These are phyloP conservation scores for Psittacula derbiana DNA, from an alignment of 2,797 vertebrate species.

Conservation along the genomic window DNA sequence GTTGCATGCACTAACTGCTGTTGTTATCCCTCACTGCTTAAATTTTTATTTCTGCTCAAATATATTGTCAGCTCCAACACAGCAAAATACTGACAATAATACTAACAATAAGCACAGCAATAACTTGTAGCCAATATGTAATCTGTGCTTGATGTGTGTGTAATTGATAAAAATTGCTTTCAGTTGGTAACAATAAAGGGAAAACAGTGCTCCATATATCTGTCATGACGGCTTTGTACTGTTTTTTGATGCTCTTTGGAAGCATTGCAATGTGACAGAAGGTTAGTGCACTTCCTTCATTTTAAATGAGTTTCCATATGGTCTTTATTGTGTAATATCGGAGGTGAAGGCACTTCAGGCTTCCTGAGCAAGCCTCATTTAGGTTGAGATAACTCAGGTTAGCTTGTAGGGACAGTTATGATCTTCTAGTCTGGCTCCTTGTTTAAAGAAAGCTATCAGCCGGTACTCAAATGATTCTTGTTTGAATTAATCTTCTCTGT, in stretches of 20 bases:
- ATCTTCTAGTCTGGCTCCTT: neutral
- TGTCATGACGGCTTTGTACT: neutral
- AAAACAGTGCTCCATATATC: constrained; percentile 31
- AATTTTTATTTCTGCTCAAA: constrained; percentile 28
- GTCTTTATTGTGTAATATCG: constrained; percentile 16
- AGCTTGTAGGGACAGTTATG: neutral
- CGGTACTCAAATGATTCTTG: neutral
- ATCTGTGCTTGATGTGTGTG: constrained; percentile 12
- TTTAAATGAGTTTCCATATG: constrained; percentile 51
- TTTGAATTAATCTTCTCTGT: constrained; percentile 33
- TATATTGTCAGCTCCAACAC: neutral
- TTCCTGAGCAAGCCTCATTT: neutral
- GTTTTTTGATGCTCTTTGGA: constrained; percentile 22
- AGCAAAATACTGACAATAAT: neutral
- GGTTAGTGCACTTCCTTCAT: constrained; percentile 39
- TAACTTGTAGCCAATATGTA: neutral
- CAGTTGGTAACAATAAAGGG: constrained; percentile 32
- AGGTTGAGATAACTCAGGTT: neutral
- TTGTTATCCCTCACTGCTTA: constrained; percentile 1
- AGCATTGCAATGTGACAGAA: constrained; percentile 20
- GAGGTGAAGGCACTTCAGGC: neutral
- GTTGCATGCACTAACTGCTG: neutral
- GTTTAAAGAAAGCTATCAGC: neutral
- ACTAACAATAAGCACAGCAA: neutral
- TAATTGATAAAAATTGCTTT: constrained; percentile 54